Evolutionary conservation across 2,797 vertebrate species (phyloP).

Genomic region (Trachurus trachurus): DNA sequence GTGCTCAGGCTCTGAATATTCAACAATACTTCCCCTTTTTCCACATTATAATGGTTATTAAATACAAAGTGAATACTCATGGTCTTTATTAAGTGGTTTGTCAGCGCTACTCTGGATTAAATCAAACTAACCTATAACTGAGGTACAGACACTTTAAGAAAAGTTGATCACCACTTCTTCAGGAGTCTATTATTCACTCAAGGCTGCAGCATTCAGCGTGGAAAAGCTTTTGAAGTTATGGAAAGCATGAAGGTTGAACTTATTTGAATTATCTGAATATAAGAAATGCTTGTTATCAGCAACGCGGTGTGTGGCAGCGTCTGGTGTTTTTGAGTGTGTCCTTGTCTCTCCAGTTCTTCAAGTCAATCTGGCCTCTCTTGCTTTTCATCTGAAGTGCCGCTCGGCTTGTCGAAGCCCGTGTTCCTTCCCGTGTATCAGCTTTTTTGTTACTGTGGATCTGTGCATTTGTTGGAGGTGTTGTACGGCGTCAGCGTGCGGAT

Average conservation of each 20-base stretch:
- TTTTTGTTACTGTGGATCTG: slow-evolving; percentile 26
- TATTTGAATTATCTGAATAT: slow-evolving; percentile 25
- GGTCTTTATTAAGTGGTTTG: slow-evolving; percentile 43
- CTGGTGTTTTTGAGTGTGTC: neutral
- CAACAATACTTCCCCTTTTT: slow-evolving; percentile 29
- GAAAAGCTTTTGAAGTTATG: slow-evolving; percentile 13
- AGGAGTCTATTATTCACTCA: slow-evolving; percentile 42
- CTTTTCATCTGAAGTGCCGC: slow-evolving; percentile 40
- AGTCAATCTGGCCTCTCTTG: slow-evolving; percentile 23
- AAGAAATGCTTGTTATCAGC: slow-evolving; percentile 27
- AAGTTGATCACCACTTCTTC: slow-evolving; percentile 36
- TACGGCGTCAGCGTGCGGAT: slow-evolving; percentile 36
- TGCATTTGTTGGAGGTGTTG: slow-evolving; percentile 48
- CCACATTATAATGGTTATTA: slow-evolving; percentile 46
- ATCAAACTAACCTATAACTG: slow-evolving; percentile 31
- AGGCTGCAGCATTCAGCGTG: slow-evolving; percentile 18
- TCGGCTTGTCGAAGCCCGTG: slow-evolving; percentile 9
- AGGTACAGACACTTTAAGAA: slow-evolving; percentile 18
- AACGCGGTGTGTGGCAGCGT: neutral
- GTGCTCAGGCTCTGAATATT: slow-evolving; percentile 37
- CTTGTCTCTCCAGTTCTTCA: slow-evolving; percentile 3
- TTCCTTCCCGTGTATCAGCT: slow-evolving; percentile 40
- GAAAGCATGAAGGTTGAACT: slow-evolving; percentile 29
- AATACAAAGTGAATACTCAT: slow-evolving; percentile 12
- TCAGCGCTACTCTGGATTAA: slow-evolving; percentile 27